Evolutionary conservation across 2,797 vertebrate genomes (phyloP).

Genomic region (Takifugu rubripes): DNA sequence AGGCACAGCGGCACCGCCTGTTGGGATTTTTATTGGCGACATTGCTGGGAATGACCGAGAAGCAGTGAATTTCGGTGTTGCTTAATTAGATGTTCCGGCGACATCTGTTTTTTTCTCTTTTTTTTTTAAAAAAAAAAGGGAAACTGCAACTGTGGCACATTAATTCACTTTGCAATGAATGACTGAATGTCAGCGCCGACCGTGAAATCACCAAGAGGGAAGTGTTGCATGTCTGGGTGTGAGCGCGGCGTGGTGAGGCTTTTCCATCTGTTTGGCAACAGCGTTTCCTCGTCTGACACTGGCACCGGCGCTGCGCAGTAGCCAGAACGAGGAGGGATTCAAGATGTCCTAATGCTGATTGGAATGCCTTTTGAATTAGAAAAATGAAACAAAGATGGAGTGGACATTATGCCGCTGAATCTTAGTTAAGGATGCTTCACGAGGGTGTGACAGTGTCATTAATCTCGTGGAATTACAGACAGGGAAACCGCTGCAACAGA

Average conservation of each 20-base stretch:
- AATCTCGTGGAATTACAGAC: constrained; percentile 71
- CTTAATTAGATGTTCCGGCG: constrained; percentile 70
- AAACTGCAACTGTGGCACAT: constrained; percentile 73
- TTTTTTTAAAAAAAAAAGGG: constrained; percentile 37
- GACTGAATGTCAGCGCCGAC: constrained; percentile 69
- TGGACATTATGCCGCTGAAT: constrained; percentile 74
- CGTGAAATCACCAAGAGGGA: constrained; percentile 68
- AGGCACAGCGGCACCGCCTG: constrained; percentile 27
- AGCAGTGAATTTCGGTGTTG: constrained; percentile 59
- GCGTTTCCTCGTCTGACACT: constrained; percentile 59
- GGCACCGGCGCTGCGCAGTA: constrained; percentile 49
- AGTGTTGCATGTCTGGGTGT: constrained; percentile 50
- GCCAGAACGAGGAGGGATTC: constrained; percentile 70
- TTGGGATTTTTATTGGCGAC: constrained; percentile 22
- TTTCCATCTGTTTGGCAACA: constrained; percentile 77
- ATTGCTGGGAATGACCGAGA: constrained; percentile 55
- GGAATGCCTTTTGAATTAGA: constrained; percentile 66
- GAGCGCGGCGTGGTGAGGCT: constrained; percentile 69
- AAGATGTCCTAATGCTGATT: constrained; percentile 75
- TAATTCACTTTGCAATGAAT: constrained; percentile 75
- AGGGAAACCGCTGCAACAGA: constrained; percentile 65
- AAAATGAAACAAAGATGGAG: constrained; percentile 73
- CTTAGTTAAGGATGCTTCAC: constrained; percentile 74
- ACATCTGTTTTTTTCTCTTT: constrained; percentile 68
- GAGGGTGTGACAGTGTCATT: constrained; percentile 70